Evolutionary conservation across 2,797 vertebrate species (phyloP).

Genomic region (Chaetodon trifasciatus): DNA sequence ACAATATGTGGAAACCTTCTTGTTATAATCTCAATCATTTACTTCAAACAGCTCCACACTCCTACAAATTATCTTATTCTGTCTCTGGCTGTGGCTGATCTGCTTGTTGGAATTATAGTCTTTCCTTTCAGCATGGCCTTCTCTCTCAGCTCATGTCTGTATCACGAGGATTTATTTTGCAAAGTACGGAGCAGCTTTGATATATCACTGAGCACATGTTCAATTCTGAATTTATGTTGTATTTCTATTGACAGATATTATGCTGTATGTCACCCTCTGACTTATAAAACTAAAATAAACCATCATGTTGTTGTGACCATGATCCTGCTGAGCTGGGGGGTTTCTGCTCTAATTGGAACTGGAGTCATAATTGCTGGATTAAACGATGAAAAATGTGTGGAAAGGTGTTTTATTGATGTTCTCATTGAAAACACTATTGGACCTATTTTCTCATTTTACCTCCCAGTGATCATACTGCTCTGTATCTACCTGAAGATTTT

Average conservation of each 20-base stretch:
- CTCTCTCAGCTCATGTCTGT: slow-evolving; percentile 45
- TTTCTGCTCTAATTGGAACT: slow-evolving; percentile 86
- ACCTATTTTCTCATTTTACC: slow-evolving; percentile 76
- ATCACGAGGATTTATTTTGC: slow-evolving; percentile 43
- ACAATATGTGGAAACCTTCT: slow-evolving; percentile 75
- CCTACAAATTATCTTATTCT: slow-evolving; percentile 90
- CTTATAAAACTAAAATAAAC: slow-evolving; percentile 31
- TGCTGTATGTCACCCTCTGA: slow-evolving; percentile 63
- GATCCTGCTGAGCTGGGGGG: slow-evolving; percentile 86
- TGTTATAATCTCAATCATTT: slow-evolving; percentile 89
- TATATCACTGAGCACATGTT: slow-evolving; percentile 39
- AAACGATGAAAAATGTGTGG: slow-evolving; percentile 69
- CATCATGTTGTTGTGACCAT: slow-evolving; percentile 62
- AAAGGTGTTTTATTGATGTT: slow-evolving; percentile 25
- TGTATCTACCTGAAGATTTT: slow-evolving; percentile 89
- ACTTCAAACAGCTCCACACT: slow-evolving; percentile 91
- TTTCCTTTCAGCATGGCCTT: slow-evolving; percentile 58
- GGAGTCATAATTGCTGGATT: slow-evolving; percentile 84
- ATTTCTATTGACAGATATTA: slow-evolving; percentile 66
- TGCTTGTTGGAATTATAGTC: slow-evolving; percentile 84
- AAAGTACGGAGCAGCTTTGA: slow-evolving; percentile 45
- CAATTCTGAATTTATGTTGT: slow-evolving; percentile 61
- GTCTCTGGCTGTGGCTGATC: slow-evolving; percentile 89
- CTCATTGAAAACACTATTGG: slow-evolving; percentile 43
- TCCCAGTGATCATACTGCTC: slow-evolving; percentile 88